A percentile compares a stretch with the other conserved stretches of the same genome.
phyloP scores from a whole-genome alignment of 2,113 vertebrate species.

The Probosciger aterrimus region DNA sequence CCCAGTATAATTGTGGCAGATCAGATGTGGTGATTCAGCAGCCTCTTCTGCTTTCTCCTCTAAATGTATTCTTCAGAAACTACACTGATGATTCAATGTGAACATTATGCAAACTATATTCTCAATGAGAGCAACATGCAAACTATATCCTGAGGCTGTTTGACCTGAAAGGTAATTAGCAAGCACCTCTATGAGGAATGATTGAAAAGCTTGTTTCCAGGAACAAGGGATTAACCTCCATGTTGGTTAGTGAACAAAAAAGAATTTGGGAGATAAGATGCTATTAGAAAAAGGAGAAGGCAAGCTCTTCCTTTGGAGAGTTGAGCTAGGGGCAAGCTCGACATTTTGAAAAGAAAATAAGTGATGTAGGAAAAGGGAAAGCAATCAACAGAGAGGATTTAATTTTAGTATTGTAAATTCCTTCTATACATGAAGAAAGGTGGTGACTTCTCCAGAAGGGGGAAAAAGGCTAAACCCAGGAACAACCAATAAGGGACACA shows the following conservation, averaged over 20 bases:
- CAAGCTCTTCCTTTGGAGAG: background rate
- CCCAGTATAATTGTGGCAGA: background rate
- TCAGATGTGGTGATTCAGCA: background rate
- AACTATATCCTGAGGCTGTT: background rate
- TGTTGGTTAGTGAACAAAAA: background rate
- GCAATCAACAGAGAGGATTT: background rate
- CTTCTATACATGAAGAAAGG: background rate
- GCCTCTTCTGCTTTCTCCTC: background rate
- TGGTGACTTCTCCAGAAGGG: background rate
- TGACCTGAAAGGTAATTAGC: background rate
- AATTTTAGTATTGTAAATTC: background rate
- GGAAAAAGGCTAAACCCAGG: background rate
- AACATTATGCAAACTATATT: background rate
- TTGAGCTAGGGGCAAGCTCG: background rate
- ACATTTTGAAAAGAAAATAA: background rate
- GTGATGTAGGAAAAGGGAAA: background rate
- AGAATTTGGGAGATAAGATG: background rate
- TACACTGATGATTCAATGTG: background rate
- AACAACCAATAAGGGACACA: background rate
- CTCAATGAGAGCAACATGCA: background rate
- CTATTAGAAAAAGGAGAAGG: background rate
- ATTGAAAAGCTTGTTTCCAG: background rate
- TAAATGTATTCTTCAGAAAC: background rate
- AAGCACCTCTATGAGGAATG: background rate
- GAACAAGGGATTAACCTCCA: background rate